Conservation (phyloP, 2,888 invertebrate species). For the Nemotelus pantherinus region DNA sequence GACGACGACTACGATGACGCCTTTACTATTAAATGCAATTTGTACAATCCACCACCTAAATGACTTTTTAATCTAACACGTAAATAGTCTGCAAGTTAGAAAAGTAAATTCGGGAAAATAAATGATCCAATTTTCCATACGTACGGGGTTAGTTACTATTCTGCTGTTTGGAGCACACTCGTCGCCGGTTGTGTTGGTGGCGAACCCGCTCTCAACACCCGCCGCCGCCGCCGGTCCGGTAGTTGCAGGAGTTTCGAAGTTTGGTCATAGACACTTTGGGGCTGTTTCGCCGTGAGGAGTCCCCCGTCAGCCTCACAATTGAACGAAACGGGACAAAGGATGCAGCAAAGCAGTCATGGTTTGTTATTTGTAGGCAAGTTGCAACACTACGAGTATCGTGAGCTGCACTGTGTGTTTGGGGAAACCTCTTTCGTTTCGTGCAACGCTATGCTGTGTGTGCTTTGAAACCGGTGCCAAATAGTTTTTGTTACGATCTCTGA, state of each 20-base stretch:
- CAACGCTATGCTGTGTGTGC: constrained; percentile 37
- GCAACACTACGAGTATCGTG: neutral
- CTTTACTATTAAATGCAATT: constrained; percentile 32
- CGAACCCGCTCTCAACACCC: neutral
- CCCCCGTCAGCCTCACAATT: constrained; percentile 1
- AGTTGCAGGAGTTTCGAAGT: constrained; percentile 5
- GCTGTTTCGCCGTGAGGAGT: neutral
- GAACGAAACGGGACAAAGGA: too few species aligned
- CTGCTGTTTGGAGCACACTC: neutral
- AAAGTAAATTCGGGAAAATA: constrained; percentile 40
- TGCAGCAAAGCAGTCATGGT: constrained; percentile 25
- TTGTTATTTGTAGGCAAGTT: constrained; percentile 18
- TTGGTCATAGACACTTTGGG: constrained; percentile 22
- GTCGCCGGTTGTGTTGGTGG: too few species aligned
- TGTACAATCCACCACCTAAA: constrained; percentile 31
- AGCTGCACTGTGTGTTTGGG: neutral
- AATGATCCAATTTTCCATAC: constrained; percentile 37
- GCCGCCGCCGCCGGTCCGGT: neutral
- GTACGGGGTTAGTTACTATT: constrained; percentile 5
- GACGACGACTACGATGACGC: too few species aligned
- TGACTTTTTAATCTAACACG: constrained; percentile 40
- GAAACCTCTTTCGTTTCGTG: neutral
- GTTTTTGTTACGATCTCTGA: constrained; percentile 44
- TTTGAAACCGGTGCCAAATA: constrained; percentile 44
- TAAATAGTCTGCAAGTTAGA: constrained; percentile 40